Evolutionary conservation across 2,113 vertebrate genomes (phyloP), one percentile per base, ranked within the genome.

Genomic region (Athene cunicularia): DNA sequence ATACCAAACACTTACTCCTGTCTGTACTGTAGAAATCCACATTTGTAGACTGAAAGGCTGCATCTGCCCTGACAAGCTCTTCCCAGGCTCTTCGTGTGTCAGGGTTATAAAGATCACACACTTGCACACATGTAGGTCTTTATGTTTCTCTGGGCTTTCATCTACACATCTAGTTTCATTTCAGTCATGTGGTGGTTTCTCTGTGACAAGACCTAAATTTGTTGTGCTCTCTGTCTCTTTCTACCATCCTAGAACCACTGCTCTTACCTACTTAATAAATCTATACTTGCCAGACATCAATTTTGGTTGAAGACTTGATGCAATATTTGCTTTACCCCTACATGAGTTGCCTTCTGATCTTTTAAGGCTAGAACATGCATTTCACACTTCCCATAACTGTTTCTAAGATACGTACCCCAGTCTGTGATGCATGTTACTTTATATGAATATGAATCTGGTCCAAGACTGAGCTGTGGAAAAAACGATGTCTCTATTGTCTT

Each of bases 21-120:
- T 53, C 30, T 32, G 0, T 66, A 0, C 39, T 1, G 1, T 4
- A 30, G 26, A 64, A 63, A 30, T 59, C 30, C 52, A 5, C 6
- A 12, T 81, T 20, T 52, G 21, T 49, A 26, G 52, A 7, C 35
- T 32, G 18, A 53, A 79, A 52, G 27, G 33, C 64, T 80, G 21
- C 35, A 14, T 43, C 41, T 87, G 22, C 56, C 45, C 16, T 45
- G 43, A 6, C 6, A 18, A 23, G 24, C 19, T 90, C 11, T 56
- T 35, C 22, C 20, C 21, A 35, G 2, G 53, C 24, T 72, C 28
- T 58, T 39, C 4, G 5, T 13, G 2, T 66, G 11, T 50, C 2
- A 3, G 35, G 11, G 22, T 50, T 90, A 18, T 26, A 59, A 4
- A 62, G 33, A 39, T 9, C 49, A 12, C 8, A 0, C 0, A 1